Conservation (phyloP, 2,888 invertebrate genomes). For the Chrysolina haemoptera region DNA sequence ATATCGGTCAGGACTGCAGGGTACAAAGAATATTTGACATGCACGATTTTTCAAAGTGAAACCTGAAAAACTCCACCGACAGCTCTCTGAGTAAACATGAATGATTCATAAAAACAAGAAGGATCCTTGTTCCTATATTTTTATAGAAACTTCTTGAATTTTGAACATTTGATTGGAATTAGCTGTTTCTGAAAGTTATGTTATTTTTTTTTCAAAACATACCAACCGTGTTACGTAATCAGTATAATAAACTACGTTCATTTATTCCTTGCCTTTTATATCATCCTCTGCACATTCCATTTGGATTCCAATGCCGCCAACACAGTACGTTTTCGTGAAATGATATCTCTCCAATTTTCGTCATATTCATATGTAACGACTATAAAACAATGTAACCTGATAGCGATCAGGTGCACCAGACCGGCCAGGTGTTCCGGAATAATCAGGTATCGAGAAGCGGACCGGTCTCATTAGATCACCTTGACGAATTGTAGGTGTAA, state of each 20-base stretch:
- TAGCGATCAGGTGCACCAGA: conserved; percentile 12
- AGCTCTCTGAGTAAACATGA: too few species aligned
- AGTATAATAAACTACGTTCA: not conserved
- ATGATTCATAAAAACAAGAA: too few species aligned
- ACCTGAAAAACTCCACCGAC: too few species aligned
- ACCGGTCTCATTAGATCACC: conserved; percentile 28
- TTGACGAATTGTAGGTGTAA: conserved; percentile 34
- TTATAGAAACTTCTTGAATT: too few species aligned
- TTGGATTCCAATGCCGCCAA: not conserved
- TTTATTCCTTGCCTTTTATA: not conserved
- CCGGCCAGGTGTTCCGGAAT: not conserved
- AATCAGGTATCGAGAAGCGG: conserved; percentile 11
- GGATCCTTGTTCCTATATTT: too few species aligned
- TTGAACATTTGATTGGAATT: too few species aligned
- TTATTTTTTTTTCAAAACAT: not conserved
- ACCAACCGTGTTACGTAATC: not conserved
- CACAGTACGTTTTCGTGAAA: not conserved
- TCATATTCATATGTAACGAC: conserved; percentile 13
- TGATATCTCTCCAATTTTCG: conserved; percentile 19
- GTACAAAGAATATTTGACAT: too few species aligned
- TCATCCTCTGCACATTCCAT: not conserved
- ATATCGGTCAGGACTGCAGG: too few species aligned
- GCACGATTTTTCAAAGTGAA: too few species aligned
- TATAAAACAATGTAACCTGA: conserved; percentile 19
- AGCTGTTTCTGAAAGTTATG: too few species aligned